These are phyloP conservation scores for Melieria picta DNA, from an alignment of 2,888 invertebrate genomes.

Conservation along the genomic window DNA sequence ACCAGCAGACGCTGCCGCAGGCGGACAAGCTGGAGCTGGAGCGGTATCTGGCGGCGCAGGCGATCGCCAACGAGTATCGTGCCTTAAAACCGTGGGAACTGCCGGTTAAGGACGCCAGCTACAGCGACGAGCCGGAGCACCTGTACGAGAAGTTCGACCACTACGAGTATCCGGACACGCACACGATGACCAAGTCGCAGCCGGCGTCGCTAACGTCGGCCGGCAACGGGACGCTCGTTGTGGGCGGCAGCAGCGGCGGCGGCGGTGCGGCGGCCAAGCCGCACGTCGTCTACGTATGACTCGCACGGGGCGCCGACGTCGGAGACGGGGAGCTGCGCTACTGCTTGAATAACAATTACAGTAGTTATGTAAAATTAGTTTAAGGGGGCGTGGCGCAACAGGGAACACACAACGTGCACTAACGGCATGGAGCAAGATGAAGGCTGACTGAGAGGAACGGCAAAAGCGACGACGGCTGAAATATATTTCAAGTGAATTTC, in stretches of 20 bases:
- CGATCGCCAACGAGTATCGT: slow-evolving; percentile 65
- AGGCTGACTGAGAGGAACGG: background rate
- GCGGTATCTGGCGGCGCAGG: slow-evolving; percentile 65
- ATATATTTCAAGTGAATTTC: no score
- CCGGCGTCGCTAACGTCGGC: slow-evolving; percentile 47
- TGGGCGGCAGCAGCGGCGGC: slow-evolving; percentile 32
- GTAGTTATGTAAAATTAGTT: slow-evolving; percentile 50
- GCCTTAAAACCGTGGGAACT: slow-evolving; percentile 66
- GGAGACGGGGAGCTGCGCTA: slow-evolving; percentile 46
- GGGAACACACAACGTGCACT: background rate
- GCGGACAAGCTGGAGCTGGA: slow-evolving; percentile 66
- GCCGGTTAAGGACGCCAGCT: slow-evolving; percentile 61
- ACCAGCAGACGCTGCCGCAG: slow-evolving; percentile 55
- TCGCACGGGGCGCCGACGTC: slow-evolving; percentile 57
- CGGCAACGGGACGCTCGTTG: slow-evolving; percentile 38
- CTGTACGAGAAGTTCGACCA: slow-evolving; percentile 66
- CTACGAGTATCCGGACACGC: slow-evolving; percentile 66
- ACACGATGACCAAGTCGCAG: slow-evolving; percentile 63
- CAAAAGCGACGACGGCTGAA: no score
- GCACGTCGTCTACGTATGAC: slow-evolving; percentile 67
- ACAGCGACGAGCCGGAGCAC: slow-evolving; percentile 63
- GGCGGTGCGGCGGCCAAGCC: slow-evolving; percentile 49
- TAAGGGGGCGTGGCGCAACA: slow-evolving; percentile 28
- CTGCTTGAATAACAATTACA: slow-evolving; percentile 50
- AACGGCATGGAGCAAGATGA: no score